Percentiles rank a stretch among this genome's conserved stretches.
Conservation (phyloP, 92 coral and sea anemone genomes). For the Heliopora coerulea region DNA sequence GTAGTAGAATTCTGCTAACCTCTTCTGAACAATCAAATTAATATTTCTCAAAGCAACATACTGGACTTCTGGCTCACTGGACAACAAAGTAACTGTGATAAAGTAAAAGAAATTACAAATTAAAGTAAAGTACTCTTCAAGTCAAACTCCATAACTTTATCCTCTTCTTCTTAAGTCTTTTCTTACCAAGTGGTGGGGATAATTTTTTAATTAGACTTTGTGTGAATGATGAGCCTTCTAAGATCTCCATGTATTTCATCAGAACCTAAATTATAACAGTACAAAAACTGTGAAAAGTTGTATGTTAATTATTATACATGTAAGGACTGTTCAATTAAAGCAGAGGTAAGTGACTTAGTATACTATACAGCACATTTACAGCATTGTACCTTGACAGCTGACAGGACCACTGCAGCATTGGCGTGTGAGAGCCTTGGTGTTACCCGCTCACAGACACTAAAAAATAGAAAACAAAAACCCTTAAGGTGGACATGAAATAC, state of each 20-base stretch:
- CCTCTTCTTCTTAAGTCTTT: too few species aligned
- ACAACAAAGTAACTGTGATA: constrained; percentile 78
- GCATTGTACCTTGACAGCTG: constrained; percentile 94
- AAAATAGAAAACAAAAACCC: not conserved
- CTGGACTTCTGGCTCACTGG: constrained; percentile 99
- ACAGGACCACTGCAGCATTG: constrained; percentile 98
- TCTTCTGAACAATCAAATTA: constrained; percentile 97
- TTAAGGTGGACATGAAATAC: too few species aligned
- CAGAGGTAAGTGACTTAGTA: too few species aligned
- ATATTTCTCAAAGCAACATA: constrained; percentile 98
- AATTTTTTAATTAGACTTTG: constrained; percentile 82
- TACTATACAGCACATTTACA: too few species aligned
- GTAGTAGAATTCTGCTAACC: constrained; percentile 41
- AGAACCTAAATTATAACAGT: constrained; percentile 66
- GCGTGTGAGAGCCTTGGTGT: constrained; percentile 99
- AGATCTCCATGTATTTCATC: constrained; percentile 98
- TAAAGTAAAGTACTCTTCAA: not conserved
- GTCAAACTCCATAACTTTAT: too few species aligned
- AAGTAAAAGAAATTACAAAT: not conserved
- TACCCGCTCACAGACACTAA: constrained; percentile 96
- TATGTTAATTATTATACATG: too few species aligned
- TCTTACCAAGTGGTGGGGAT: constrained; percentile 90
- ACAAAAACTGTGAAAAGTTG: too few species aligned
- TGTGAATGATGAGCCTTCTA: constrained; percentile 83
- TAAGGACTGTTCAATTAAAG: too few species aligned